These are phyloP conservation scores for Brachionus rotundiformis DNA, from an alignment of 1,140 invertebrate genomes.

Conservation along the genomic window DNA sequence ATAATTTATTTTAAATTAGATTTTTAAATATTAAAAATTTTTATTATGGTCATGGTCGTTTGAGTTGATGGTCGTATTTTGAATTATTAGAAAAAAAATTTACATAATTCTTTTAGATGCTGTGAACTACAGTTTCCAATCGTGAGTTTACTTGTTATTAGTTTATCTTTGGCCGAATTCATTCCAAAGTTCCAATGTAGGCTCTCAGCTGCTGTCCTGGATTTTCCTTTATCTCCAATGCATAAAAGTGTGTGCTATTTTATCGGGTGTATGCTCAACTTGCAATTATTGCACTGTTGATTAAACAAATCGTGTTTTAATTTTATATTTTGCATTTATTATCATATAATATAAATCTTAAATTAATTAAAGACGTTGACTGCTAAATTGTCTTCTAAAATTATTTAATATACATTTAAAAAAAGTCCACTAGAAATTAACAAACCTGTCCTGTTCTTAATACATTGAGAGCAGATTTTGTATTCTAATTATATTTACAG, in stretches of 20 bases:
- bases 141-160: neutral
- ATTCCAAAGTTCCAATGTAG: neutral
- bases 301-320: neutral
- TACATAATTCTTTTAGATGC: constrained; percentile 26
- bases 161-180: neutral
- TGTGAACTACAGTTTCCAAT: neutral
- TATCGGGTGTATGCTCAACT: neutral
- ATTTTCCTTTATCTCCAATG: neutral
- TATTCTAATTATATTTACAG: too few relatives aligned
- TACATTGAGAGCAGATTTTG: too few relatives aligned
- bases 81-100: neutral
- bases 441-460: too few relatives aligned
- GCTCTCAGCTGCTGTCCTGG: neutral
- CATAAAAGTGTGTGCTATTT: neutral
- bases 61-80: constrained; percentile 44
- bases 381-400: too few relatives aligned
- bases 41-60: constrained; percentile 43
- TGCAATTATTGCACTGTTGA: neutral
- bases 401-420: too few relatives aligned
- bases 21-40: neutral
- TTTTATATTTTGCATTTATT: too few relatives aligned
- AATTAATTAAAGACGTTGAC: too few relatives aligned
- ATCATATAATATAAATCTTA: too few relatives aligned
- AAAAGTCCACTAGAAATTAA: too few relatives aligned
- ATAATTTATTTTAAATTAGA: too few relatives aligned